phyloP scores from a whole-genome alignment of 2,113 vertebrate species.

The Microtus ochrogaster region DNA sequence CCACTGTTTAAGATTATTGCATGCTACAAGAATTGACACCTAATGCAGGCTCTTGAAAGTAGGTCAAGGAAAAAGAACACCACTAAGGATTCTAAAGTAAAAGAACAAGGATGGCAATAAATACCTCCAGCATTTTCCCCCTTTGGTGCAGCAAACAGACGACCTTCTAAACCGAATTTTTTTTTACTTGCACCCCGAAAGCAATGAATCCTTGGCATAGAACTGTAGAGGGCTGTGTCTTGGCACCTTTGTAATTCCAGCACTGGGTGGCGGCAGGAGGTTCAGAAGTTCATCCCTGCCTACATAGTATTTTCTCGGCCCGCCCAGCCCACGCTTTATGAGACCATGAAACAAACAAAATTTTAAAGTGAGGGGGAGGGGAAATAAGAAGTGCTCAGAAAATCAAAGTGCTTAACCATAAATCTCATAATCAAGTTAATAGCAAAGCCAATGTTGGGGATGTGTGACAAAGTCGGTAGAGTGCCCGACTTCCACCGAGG shows the following conservation, averaged over 20 bases:
- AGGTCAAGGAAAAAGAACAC: conserved; percentile 42
- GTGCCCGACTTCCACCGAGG: background rate
- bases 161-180: conserved; percentile 26
- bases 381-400: background rate
- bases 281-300: background rate
- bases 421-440: conserved; percentile 43
- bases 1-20: conserved; percentile 8
- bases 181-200: conserved; percentile 37
- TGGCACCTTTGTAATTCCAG: background rate
- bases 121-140: background rate
- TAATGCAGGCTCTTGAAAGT: conserved; percentile 60
- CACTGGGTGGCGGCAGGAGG: background rate
- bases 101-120: conserved; percentile 19
- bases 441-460: background rate
- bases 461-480: background rate
- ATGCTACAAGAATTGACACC: conserved; percentile 19
- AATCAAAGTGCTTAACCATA: conserved; percentile 26
- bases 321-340: background rate
- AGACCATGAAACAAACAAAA: background rate
- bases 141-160: background rate
- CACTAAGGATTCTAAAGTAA: conserved; percentile 56
- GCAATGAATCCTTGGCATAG: conserved; percentile 42
- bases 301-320: background rate
- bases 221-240: background rate
- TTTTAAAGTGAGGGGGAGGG: background rate